Evolutionary conservation across 2,888 invertebrate genomes (phyloP).

Genomic region (Biston betularia): DNA sequence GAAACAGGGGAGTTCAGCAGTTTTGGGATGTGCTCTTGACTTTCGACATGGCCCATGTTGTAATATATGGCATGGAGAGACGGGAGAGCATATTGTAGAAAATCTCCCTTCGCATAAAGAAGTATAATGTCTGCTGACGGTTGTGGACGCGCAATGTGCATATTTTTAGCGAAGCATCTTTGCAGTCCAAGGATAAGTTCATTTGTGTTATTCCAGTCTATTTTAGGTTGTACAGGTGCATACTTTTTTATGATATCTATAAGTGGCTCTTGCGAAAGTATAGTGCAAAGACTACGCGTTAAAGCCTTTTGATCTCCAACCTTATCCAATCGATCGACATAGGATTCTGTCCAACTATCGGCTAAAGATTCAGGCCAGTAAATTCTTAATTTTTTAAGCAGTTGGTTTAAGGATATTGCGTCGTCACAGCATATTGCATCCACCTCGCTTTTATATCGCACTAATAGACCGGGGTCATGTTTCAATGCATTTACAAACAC

Average conservation of each 20-base stretch:
- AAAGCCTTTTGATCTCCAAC: constrained; percentile 57
- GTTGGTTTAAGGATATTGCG: constrained; percentile 49
- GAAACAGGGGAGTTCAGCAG: constrained; percentile 67
- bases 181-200: constrained; percentile 62
- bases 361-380: constrained; percentile 65
- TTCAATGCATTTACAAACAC: constrained; percentile 70
- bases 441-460: constrained; percentile 52
- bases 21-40: constrained; percentile 55
- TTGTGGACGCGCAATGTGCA: constrained; percentile 71
- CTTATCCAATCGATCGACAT: constrained; percentile 52
- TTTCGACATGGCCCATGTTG: constrained; percentile 56
- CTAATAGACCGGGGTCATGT: constrained; percentile 64
- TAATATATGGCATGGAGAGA: constrained; percentile 68
- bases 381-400: constrained; percentile 63
- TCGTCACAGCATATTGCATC: constrained; percentile 53
- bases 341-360: constrained; percentile 55
- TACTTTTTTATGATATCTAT: constrained; percentile 60
- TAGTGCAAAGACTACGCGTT: constrained; percentile 59
- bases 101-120: constrained; percentile 70
- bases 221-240: constrained; percentile 62
- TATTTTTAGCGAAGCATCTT: constrained; percentile 66
- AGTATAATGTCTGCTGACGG: constrained; percentile 61
- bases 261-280: constrained; percentile 55
- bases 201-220: constrained; percentile 63
- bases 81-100: constrained; percentile 67